These are phyloP conservation scores for Selene dorsalis DNA, from an alignment of 2,797 vertebrate genomes.

Conservation along the genomic window DNA sequence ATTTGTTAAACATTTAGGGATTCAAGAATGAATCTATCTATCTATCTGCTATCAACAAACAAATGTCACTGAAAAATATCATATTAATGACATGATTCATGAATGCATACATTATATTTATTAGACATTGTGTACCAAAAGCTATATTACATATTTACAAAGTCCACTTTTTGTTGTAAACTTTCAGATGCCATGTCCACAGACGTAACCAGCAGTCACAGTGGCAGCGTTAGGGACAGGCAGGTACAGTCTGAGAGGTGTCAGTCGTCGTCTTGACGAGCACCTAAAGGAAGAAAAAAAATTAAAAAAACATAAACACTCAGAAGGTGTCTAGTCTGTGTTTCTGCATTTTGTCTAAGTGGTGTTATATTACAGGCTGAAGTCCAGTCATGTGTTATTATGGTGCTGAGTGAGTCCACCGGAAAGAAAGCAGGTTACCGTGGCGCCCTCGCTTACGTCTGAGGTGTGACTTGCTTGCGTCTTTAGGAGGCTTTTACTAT, in stretches of 20 bases:
- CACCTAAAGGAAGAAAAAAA: slow-evolving; percentile 29
- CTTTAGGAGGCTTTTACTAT: slow-evolving; percentile 3
- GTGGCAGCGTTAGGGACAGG: not conserved
- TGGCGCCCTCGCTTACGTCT: not conserved
- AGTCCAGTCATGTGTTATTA: slow-evolving; percentile 1
- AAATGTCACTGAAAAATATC: not conserved
- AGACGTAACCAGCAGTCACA: not conserved
- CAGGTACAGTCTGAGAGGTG: slow-evolving; percentile 2
- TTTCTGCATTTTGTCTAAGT: slow-evolving; percentile 1
- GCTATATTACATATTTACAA: slow-evolving; percentile 26
- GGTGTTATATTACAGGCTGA: slow-evolving; percentile 1
- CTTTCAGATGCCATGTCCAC: not conserved
- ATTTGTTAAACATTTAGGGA: not conserved
- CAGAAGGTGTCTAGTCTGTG: not conserved
- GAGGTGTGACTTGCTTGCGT: not conserved
- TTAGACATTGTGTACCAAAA: slow-evolving; percentile 6
- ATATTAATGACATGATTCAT: not conserved
- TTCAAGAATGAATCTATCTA: too few species aligned
- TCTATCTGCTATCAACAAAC: not conserved
- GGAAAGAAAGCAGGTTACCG: slow-evolving; percentile 7
- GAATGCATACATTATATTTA: slow-evolving; percentile 11
- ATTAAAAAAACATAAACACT: slow-evolving; percentile 9
- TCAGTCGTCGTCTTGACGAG: slow-evolving; percentile 14
- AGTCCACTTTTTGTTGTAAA: not conserved
- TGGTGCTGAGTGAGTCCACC: not conserved